Evolutionary conservation across 2,797 vertebrate genomes (phyloP), one percentile per base, ranked within the genome.

Genomic region (Sebastes vulpes): DNA sequence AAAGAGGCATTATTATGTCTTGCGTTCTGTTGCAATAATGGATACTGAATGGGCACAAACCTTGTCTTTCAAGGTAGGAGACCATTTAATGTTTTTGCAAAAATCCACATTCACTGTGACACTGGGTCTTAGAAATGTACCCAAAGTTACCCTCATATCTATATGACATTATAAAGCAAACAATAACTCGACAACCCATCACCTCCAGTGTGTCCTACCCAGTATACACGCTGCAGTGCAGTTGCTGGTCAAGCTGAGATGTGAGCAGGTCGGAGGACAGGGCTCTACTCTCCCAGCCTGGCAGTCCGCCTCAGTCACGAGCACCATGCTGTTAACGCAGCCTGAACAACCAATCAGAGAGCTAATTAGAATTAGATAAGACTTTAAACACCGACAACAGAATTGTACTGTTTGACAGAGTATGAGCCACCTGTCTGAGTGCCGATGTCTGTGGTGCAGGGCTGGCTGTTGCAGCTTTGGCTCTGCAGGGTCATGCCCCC

Each of bases 231-330:
- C 72, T 23, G 87, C 82, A 2, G 87, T 89, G 80, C 98, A 99
- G 93, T 95, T 95, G 4, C 35, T 75, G 63, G 90, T 84, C 28
- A 89, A 78, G 59, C 93, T 93, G 2, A 97, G 95, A 9, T 97
- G 96, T 50, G 94, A 90, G 81, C 97, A 98, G 14, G 95, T 95
- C 0, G 88, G 90, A 8, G 97, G 96, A 58, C 98, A 98, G 0
- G 90, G 88, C 6, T 95, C 86, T 0, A 96, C 86, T 46, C 85
- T 53, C 6, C 91, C 95, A 3, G 82, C 57, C 35, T 32, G 91
- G 69, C 98, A 98, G 72, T 97, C 95, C 0, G 81, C 88, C 0
- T 94, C 84, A 0, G 86, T 93, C 76, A 97, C 95, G 1, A 96
- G 80, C 76, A 97, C 89, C 94, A 92, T 95, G 28, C 93, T 93